These are phyloP conservation scores for Phoeniculus purpureus DNA, from an alignment of 2,797 vertebrate species.

Conservation along the genomic window DNA sequence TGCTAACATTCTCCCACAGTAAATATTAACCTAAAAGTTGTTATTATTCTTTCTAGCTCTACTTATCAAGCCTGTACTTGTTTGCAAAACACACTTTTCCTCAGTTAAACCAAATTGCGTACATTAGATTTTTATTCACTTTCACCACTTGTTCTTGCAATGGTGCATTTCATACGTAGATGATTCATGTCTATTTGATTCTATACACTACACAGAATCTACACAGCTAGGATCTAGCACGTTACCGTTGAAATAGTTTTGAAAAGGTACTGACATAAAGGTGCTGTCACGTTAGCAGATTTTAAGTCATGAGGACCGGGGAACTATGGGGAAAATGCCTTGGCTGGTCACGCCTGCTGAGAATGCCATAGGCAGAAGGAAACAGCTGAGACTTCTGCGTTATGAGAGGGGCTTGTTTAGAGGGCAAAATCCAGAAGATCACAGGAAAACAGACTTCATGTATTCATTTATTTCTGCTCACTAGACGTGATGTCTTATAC, in stretches of 20 bases:
- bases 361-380: accelerated
- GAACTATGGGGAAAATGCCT: background rate
- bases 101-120: background rate
- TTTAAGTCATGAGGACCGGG: background rate
- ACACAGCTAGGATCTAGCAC: accelerated
- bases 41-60: background rate
- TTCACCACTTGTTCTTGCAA: background rate
- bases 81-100: background rate
- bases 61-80: background rate
- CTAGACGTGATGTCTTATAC: background rate
- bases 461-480: background rate
- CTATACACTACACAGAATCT: background rate
- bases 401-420: background rate
- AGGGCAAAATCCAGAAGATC: background rate
- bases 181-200: background rate
- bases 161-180: background rate
- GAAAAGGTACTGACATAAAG: background rate
- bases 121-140: background rate
- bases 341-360: background rate
- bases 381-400: background rate
- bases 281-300: background rate
- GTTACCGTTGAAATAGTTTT: background rate
- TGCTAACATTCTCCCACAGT: background rate
- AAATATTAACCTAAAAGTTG: background rate
- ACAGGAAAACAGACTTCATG: background rate